These are phyloP conservation scores for Chaetura pelagica DNA, from an alignment of 2,113 vertebrate genomes.

Conservation along the genomic window DNA sequence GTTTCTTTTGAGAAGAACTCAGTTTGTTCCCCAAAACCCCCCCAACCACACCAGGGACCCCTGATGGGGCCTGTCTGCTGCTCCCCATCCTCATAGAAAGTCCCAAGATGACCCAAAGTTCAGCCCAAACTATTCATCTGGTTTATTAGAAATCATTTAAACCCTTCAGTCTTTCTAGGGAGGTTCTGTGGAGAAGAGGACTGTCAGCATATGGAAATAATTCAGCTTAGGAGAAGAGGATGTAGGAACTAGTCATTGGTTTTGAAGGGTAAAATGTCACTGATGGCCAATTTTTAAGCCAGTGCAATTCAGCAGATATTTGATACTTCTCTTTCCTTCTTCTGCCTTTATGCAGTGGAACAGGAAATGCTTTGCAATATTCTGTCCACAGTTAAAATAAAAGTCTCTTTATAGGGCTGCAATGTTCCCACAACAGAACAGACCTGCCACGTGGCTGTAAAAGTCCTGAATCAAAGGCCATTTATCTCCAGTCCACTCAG, in stretches of 20 bases:
- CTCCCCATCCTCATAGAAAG: neutral
- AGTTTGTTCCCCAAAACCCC: neutral
- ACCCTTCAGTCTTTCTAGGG: neutral
- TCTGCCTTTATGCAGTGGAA: conserved; percentile 31
- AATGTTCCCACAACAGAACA: neutral
- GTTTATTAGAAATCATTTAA: neutral
- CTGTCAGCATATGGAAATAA: neutral
- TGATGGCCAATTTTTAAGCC: conserved; percentile 1
- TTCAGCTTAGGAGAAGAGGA: neutral
- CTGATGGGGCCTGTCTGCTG: neutral
- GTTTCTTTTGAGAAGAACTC: neutral
- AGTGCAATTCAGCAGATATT: conserved; percentile 30
- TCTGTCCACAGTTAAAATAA: conserved; percentile 60
- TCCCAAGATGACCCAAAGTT: neutral
- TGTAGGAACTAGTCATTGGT: neutral
- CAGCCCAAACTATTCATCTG: neutral
- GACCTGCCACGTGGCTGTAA: conserved; percentile 4
- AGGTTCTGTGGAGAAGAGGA: neutral
- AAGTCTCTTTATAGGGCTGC: conserved; percentile 55
- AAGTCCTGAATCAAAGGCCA: neutral
- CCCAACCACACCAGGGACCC: neutral
- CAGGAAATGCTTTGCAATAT: neutral
- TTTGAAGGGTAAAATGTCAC: conserved; percentile 36
- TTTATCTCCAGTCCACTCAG: neutral
- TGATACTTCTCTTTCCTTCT: conserved; percentile 40